Base-by-base conservation (phyloP, 2,113 vertebrate species). In the Hemicordylus capensis region DNA sequence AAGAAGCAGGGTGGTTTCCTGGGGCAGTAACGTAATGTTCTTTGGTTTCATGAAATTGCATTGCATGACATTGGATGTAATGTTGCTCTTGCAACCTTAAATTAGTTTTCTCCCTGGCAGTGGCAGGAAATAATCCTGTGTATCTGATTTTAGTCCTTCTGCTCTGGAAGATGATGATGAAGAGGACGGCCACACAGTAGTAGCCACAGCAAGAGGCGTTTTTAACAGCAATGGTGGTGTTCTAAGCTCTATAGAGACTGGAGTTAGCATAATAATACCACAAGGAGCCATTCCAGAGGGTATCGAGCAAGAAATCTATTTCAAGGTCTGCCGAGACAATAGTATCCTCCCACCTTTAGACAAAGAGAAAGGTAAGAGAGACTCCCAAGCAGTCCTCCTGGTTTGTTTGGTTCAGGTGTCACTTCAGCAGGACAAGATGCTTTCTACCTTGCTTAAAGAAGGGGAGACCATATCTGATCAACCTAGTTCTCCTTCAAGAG, bases 251-350 rank as follows among this genome's bases (percentile, higher is more conserved):
- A 98, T 99, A 44, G 98, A 99, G 96, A 99, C 99, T 0, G 98
- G 99, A 20, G 98, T 99, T 91, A 99, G 98, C 94, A 99, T 99
- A 93, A 99, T 99, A 93, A 99, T 99, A 94, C 98, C 99, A 4
- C 98, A 99, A 94, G 98, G 99, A 78, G 99, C 98, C 94, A 99
- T 99, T 91, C 98, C 98, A 0, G 98, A 99, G 84, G 98, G 97
- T 56, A 96, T 99, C 84, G 99, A 99, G 89, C 98, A 99, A 94
- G 99, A 99, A 95, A 99, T 99, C 92, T 99, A 99, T 96, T 99
- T 99, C 94, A 99, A 99, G 96, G 98, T 99, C 94, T 99, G 99
- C 96, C 96, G 98, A 88, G 99, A 99, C 96, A 99, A 99, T 96
- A 99, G 98, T 95, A 99, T 99, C 95, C 97, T 99, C 84, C 99